Evolutionary conservation across 2,888 invertebrate species (phyloP).

Genomic region (Amblyteles armatorius): DNA sequence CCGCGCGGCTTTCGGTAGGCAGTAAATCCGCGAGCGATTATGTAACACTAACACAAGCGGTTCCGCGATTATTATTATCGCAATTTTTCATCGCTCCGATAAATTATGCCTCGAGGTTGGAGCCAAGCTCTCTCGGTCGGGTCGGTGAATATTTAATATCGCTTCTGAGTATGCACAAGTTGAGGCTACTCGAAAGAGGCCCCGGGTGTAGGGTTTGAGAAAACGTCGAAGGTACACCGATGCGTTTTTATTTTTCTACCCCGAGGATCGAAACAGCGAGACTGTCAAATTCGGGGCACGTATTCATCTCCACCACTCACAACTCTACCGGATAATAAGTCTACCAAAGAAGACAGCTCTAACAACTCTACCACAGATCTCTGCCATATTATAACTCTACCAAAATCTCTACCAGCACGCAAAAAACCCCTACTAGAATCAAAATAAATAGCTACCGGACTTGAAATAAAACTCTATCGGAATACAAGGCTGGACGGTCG

Average conservation of each 20-base stretch:
- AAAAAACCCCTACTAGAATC: too few relatives aligned
- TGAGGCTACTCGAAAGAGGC: not conserved
- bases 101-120: constrained; percentile 52
- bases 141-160: constrained; percentile 43
- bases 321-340: too few relatives aligned
- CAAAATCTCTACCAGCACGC: too few relatives aligned
- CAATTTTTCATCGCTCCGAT: constrained; percentile 51
- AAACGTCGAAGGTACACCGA: not conserved
- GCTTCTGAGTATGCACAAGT: constrained; percentile 6
- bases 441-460: too few relatives aligned
- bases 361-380: too few relatives aligned
- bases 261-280: not conserved
- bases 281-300: not conserved
- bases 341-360: too few relatives aligned
- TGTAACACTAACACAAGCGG: constrained; percentile 28
- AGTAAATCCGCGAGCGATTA: constrained; percentile 62
- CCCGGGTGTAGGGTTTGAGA: not conserved
- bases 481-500: too few relatives aligned
- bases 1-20: constrained; percentile 28
- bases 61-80: constrained; percentile 42
- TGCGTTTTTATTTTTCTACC: constrained; percentile 2
- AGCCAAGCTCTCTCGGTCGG: constrained; percentile 17
- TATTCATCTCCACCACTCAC: too few relatives aligned
- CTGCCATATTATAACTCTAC: too few relatives aligned
- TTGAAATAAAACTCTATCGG: too few relatives aligned